phyloP scores from a whole-genome alignment of 2,113 vertebrate genomes.

The Campylorhamphus procurvoides region DNA sequence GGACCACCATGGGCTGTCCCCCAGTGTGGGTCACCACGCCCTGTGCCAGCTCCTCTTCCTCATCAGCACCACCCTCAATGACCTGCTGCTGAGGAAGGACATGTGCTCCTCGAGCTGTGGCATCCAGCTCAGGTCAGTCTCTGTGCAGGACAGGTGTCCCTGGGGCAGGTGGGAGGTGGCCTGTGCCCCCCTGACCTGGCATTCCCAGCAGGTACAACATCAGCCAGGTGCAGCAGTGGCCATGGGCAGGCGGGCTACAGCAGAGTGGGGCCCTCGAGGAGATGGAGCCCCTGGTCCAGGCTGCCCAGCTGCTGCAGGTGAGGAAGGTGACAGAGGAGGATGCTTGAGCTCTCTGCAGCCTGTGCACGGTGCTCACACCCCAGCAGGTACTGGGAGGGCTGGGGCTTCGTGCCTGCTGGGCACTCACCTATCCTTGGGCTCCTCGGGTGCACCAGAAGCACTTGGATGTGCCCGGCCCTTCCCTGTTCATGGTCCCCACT shows the following conservation, averaged over 20 bases:
- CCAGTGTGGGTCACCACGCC: constrained; percentile 65
- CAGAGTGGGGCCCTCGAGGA: constrained; percentile 67
- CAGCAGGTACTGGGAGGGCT: not conserved
- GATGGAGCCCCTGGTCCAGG: constrained; percentile 82
- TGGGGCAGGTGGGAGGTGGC: rapidly evolving
- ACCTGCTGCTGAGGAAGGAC: constrained; percentile 80
- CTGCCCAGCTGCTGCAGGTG: constrained; percentile 81
- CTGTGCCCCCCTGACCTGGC: rapidly evolving
- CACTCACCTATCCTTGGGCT: not conserved
- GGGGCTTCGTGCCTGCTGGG: not conserved
- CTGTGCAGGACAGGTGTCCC: rapidly evolving
- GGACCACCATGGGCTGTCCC: constrained; percentile 60
- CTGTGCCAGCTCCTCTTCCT: constrained; percentile 78
- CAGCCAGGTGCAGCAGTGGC: constrained; percentile 82
- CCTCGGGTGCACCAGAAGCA: not conserved
- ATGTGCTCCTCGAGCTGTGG: constrained; percentile 80
- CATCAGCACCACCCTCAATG: constrained; percentile 77
- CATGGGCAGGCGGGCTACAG: constrained; percentile 72
- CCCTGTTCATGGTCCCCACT: rapidly evolving
- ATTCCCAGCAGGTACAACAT: constrained; percentile 74
- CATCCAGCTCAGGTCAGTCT: constrained; percentile 80
- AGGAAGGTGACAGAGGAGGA: constrained; percentile 78
- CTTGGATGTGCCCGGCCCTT: not conserved
- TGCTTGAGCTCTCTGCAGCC: constrained; percentile 70
- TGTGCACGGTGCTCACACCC: constrained; percentile 76